phyloP scores from a whole-genome alignment of 2,113 vertebrate genomes.

The Amia ocellicauda region DNA sequence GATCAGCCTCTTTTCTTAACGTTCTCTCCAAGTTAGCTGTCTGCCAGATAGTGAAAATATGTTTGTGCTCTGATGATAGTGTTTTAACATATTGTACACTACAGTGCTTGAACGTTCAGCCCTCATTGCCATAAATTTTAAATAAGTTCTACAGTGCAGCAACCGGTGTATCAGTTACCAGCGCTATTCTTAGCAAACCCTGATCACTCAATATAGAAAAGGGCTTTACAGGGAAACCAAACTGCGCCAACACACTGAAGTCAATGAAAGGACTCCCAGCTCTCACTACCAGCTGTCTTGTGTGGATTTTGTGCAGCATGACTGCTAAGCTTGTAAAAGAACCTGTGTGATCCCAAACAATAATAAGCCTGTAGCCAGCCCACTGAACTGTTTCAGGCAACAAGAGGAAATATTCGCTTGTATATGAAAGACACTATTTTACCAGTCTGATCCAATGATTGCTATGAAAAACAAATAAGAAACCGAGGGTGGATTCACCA shows the following conservation, averaged over 20 bases:
- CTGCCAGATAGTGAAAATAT: no score
- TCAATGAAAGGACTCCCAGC: no score
- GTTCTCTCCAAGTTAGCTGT: no score
- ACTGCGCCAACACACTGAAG: not conserved
- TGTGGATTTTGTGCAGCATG: constrained; percentile 5
- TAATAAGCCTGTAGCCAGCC: not conserved
- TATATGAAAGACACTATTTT: constrained; percentile 41
- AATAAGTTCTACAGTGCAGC: not conserved
- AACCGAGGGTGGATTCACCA: not conserved
- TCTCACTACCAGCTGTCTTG: not conserved
- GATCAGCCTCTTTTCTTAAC: no score
- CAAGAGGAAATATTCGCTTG: constrained; percentile 1
- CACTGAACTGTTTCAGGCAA: not conserved
- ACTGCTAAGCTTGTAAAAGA: constrained; percentile 8
- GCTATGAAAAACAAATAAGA: constrained; percentile 43
- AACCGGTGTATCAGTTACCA: not conserved
- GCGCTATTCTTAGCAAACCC: not conserved
- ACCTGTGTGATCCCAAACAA: constrained; percentile 4
- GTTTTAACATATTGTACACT: not conserved
- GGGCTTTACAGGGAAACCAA: not conserved
- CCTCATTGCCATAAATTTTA: not conserved
- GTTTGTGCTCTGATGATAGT: no score
- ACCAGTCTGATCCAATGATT: constrained; percentile 33
- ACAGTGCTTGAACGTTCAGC: no score
- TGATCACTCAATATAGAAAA: not conserved